These are phyloP conservation scores for Stegostoma tigrinum DNA, from an alignment of 2,113 vertebrate species.

Conservation along the genomic window DNA sequence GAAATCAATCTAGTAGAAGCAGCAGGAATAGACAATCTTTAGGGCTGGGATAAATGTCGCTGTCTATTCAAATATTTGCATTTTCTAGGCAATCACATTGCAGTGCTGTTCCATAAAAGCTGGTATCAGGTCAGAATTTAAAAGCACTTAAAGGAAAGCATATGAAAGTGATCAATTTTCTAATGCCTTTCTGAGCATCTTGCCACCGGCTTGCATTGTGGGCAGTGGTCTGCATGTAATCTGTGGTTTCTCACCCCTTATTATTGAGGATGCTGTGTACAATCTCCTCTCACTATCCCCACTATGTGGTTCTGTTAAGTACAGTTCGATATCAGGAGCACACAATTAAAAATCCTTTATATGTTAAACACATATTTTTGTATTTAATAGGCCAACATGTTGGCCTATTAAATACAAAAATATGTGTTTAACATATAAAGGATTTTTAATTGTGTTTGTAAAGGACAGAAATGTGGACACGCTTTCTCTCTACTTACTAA, in stretches of 20 bases:
- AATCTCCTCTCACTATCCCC: not conserved
- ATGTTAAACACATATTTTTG: not conserved
- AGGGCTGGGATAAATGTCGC: not conserved
- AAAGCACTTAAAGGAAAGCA: not conserved
- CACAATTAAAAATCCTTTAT: not conserved
- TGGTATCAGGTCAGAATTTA: not conserved
- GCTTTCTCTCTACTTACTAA: not conserved
- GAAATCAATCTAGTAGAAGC: not conserved
- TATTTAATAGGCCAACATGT: not conserved
- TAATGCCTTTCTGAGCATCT: not conserved
- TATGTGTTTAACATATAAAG: no score
- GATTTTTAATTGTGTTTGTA: no score
- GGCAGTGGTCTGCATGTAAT: not conserved
- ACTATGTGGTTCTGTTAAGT: not conserved
- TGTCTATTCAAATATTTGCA: not conserved
- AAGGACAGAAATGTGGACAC: not conserved
- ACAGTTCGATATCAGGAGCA: not conserved
- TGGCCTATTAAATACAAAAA: no score
- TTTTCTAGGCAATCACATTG: not conserved
- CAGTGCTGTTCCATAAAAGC: not conserved
- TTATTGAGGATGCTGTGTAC: not conserved
- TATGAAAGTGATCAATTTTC: not conserved
- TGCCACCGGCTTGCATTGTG: not conserved
- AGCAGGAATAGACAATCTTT: not conserved
- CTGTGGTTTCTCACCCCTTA: no score